Evolutionary conservation across 2,888 invertebrate genomes (phyloP).

Genomic region (Sphaerolaimus hirsutus): DNA sequence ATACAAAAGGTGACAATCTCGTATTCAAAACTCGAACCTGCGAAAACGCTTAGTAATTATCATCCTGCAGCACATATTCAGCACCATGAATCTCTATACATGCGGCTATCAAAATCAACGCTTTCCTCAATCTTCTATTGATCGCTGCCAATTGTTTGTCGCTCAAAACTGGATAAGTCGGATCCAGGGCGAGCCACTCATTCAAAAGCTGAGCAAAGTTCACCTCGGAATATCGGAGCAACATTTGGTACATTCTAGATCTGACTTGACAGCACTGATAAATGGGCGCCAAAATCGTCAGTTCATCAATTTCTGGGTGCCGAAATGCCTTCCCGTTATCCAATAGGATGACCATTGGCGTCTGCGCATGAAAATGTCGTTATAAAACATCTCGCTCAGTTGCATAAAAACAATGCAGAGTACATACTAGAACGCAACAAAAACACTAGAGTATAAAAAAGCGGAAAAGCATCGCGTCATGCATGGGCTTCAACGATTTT

Average conservation of each 20-base stretch:
- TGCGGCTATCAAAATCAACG: background rate
- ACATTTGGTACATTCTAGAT: background rate
- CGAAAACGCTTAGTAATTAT: slow-evolving; percentile 5
- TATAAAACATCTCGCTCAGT: too few relatives aligned
- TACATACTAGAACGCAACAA: too few relatives aligned
- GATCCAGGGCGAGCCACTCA: background rate
- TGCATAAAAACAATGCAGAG: too few relatives aligned
- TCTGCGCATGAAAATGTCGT: too few relatives aligned
- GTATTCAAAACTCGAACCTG: too few relatives aligned
- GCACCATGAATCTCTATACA: slow-evolving; percentile 4
- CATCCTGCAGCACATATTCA: slow-evolving; percentile 3
- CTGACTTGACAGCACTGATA: slow-evolving; percentile 55
- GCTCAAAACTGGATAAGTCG: slow-evolving; percentile 4
- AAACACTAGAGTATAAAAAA: too few relatives aligned
- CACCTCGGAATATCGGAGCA: background rate
- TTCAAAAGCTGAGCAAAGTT: slow-evolving; percentile 1
- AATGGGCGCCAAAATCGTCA: slow-evolving; percentile 69
- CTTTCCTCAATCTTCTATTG: slow-evolving; percentile 3
- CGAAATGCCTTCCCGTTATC: slow-evolving; percentile 55
- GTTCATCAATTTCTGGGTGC: slow-evolving; percentile 56
- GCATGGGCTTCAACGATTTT: too few relatives aligned
- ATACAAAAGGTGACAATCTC: too few relatives aligned
- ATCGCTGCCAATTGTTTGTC: slow-evolving; percentile 2
- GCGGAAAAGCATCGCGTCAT: too few relatives aligned
- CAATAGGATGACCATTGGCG: slow-evolving; percentile 50